Conservation (phyloP, 2,888 invertebrate genomes). For the Coelinius sp. region DNA sequence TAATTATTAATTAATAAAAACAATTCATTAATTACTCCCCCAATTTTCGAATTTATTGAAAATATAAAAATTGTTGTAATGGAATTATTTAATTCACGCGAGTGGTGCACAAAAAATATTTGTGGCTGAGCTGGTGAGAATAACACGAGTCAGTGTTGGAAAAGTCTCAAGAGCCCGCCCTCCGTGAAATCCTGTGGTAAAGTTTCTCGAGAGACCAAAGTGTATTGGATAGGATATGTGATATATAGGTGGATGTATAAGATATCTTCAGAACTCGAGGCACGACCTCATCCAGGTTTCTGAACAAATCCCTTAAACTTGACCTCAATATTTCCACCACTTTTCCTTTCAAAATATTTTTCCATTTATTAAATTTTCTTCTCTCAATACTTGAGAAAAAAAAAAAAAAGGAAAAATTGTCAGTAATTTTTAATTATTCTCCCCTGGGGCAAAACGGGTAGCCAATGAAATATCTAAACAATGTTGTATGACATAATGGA, state of each 20-base stretch:
- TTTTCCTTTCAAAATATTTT: background rate
- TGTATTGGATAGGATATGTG: slow-evolving; percentile 20
- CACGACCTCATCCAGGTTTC: background rate
- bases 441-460: no score
- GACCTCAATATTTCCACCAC: slow-evolving; percentile 5
- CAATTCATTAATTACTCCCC: no score
- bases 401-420: no score
- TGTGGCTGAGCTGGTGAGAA: background rate
- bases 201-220: slow-evolving; percentile 1
- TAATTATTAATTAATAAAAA: no score
- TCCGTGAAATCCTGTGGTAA: slow-evolving; percentile 6
- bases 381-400: background rate
- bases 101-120: background rate
- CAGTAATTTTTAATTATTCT: no score
- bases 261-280: slow-evolving; percentile 12
- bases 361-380: background rate
- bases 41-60: no score
- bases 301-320: slow-evolving; percentile 22
- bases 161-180: slow-evolving; percentile 6
- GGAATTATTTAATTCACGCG: no score
- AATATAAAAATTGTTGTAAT: no score
- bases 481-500: no score
- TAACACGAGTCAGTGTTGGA: background rate
- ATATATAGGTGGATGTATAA: background rate
- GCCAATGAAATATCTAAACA: no score